Base-by-base conservation (phyloP, 2,113 vertebrate genomes). In the Meles meles region DNA sequence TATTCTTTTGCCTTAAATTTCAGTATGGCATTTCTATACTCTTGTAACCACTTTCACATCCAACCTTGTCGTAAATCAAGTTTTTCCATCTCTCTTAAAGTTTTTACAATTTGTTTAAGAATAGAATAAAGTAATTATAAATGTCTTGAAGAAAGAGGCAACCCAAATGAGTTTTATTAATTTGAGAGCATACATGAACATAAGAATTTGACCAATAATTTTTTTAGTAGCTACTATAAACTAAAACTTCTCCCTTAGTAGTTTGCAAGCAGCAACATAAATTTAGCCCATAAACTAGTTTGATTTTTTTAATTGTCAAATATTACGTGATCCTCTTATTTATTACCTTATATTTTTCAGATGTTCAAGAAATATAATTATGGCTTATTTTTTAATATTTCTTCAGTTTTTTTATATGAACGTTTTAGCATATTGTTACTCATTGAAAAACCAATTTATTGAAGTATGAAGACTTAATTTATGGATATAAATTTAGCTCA, bases 1-100 rank as follows among this genome's bases (percentile, higher is more conserved):
- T 92, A 55, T 94, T 96, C 44, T 72, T 95, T 91, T 92, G 69
- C 74, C 67, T 79, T 93, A 97, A 93, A 76, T 79, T 96, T 31
- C 67, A 87, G 4, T 93, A 49, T 91, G 42, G n/a, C 44, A 21
- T 96, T 97, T 97, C 90, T 97, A 27, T 76, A 52, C 59, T 84
- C 29, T 71, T 7, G 1, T 90, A 87, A 83, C 83, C 39, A 92
- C 37, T 93, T 94, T 93, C 27, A 9, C 63, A 72, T 44, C 67
- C 90, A 86, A 1, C 67, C 63, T 80, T 61, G 55, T 90, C 34
- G n/a, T 94, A 90, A 97, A 49, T 94, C 65, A 88, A 18, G n/a
- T 89, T 77, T 87, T 55, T 93, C n/a, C 96, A 0, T 88, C 13
- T 92, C 31, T 89, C 71, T 88, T 95, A 76, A 81, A 95, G 27